phyloP scores from a whole-genome alignment of 2,113 vertebrate species.

The Nibea albiflora region DNA sequence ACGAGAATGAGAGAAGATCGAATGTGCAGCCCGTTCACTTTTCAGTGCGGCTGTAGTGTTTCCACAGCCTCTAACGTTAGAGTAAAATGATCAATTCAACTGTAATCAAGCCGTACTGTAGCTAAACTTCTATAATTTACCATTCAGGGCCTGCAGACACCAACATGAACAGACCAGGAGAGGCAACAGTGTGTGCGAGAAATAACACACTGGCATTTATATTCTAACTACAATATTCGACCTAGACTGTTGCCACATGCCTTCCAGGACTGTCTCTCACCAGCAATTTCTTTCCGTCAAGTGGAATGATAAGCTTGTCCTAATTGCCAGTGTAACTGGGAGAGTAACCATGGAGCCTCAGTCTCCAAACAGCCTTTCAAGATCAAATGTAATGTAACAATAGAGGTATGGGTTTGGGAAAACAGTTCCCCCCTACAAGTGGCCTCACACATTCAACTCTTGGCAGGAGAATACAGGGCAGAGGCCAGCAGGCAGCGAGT shows the following conservation, averaged over 20 bases:
- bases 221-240: not conserved
- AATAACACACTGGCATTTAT: conserved; percentile 1
- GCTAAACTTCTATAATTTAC: conserved; percentile 8
- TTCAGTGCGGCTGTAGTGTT: not conserved
- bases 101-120: not conserved
- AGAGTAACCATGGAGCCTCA: conserved; percentile 43
- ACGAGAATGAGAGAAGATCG: not conserved
- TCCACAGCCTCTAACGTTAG: not conserved
- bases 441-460: conserved; percentile 63
- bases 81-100: not conserved
- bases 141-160: conserved; percentile 7
- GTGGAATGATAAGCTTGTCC: conserved; percentile 15
- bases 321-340: conserved; percentile 37
- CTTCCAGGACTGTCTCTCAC: not conserved
- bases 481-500: conserved; percentile 50
- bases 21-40: not conserved
- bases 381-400: conserved; percentile 67
- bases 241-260: not conserved
- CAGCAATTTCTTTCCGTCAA: not conserved
- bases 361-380: conserved; percentile 40
- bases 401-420: conserved; percentile 57
- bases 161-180: not conserved
- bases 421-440: conserved; percentile 56
- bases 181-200: not conserved
- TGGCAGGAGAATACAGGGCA: conserved; percentile 59